Conservation (phyloP, 2,888 invertebrate species). For the Temnothorax unifasciatus region DNA sequence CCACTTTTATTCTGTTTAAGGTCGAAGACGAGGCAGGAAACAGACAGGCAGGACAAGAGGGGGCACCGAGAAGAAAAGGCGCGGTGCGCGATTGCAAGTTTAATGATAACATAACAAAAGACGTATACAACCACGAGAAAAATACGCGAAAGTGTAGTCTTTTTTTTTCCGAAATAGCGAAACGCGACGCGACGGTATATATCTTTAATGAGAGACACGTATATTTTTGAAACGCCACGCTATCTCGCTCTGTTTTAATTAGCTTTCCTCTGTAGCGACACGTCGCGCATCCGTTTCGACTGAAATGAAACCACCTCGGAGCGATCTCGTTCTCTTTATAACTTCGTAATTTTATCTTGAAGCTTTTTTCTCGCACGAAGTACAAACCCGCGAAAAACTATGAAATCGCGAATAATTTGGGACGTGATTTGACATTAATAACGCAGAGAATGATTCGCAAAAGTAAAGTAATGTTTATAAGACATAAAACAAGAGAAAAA, state of each 20-base stretch:
- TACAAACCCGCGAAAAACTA: neutral
- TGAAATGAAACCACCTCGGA: neutral
- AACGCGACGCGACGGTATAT: slow-evolving; percentile 22
- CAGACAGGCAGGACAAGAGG: neutral
- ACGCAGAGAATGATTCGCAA: neutral
- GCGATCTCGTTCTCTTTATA: slow-evolving; percentile 4
- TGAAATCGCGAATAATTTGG: slow-evolving; percentile 17
- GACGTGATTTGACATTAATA: slow-evolving; percentile 5
- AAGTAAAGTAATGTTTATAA: neutral
- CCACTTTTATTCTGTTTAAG: slow-evolving; percentile 51
- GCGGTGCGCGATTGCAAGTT: slow-evolving; percentile 41
- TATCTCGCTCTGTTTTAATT: slow-evolving; percentile 42
- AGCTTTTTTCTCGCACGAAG: neutral
- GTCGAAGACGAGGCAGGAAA: slow-evolving; percentile 15
- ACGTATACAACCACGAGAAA: slow-evolving; percentile 10
- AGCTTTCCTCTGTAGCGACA: neutral
- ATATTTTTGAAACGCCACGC: slow-evolving; percentile 23
- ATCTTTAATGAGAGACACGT: slow-evolving; percentile 2
- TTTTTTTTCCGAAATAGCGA: slow-evolving; percentile 17
- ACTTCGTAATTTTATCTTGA: slow-evolving; percentile 31
- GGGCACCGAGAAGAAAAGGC: slow-evolving; percentile 24
- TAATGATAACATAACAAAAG: slow-evolving; percentile 50
- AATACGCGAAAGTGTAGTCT: neutral
- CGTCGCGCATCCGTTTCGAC: slow-evolving; percentile 20
- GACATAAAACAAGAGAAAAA: neutral